Percentiles rank a stretch among this genome's conserved stretches.
phyloP scores from a whole-genome alignment of 1,140 invertebrate species.

The Cotesia chilonis region DNA sequence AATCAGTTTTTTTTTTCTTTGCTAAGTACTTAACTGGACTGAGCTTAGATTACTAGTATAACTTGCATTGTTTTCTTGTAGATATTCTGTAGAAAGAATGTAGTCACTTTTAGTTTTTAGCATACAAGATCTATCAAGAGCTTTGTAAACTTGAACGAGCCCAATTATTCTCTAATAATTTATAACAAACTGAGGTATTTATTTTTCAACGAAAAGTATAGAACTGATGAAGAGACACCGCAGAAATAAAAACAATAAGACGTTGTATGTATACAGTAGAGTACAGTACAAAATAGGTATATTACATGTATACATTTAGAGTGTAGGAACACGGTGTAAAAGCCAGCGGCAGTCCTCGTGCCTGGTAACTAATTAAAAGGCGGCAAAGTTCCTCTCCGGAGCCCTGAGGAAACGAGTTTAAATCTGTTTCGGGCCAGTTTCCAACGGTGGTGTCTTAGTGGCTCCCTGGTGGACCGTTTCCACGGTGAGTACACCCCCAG shows the following conservation, averaged over 20 bases:
- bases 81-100: too few species aligned
- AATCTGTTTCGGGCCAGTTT: constrained; percentile 65
- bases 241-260: neutral
- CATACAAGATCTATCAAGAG: too few species aligned
- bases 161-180: too few species aligned
- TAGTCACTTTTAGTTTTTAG: too few species aligned
- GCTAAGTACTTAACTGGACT: too few species aligned
- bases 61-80: too few species aligned
- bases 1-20: too few species aligned
- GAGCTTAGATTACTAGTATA: too few species aligned
- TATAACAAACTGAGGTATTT: too few species aligned
- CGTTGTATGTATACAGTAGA: neutral
- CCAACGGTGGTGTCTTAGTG: constrained; percentile 61
- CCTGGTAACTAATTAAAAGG: constrained; percentile 62
- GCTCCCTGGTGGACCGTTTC: constrained; percentile 64
- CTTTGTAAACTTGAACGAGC: too few species aligned
- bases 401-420: constrained; percentile 63
- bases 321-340: neutral
- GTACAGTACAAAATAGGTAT: neutral
- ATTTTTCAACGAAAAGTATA: too few species aligned
- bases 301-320: constrained; percentile 10
- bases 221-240: too few species aligned
- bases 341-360: constrained; percentile 32
- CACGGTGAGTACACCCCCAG: constrained; percentile 56
- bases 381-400: constrained; percentile 52